These are phyloP conservation scores for Myotis lucifugus DNA, from an alignment of 2,113 vertebrate species.

Conservation along the genomic window DNA sequence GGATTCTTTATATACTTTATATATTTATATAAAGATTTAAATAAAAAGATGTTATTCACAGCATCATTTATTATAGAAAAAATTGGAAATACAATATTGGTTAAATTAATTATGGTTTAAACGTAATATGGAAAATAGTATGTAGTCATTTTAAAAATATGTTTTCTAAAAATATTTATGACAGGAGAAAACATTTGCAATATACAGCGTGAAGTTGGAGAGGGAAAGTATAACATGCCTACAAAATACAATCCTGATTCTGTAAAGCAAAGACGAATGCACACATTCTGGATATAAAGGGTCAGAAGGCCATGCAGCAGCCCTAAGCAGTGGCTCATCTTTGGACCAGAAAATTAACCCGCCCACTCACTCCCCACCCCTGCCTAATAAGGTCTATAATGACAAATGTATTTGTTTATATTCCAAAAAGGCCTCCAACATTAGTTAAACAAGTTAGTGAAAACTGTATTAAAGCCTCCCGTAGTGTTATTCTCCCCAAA, in stretches of 20 bases:
- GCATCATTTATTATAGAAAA: neutral
- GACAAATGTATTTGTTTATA: neutral
- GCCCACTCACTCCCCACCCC: neutral
- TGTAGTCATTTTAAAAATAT: neutral
- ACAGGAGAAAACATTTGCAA: neutral
- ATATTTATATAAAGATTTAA: neutral
- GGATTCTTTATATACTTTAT: neutral
- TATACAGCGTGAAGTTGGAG: neutral
- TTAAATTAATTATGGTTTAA: neutral
- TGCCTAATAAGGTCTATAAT: too few species aligned
- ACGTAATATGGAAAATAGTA: neutral
- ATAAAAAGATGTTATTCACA: neutral
- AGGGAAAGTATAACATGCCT: neutral
- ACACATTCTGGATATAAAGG: accelerated
- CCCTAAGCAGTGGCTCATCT: neutral
- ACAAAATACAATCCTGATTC: neutral
- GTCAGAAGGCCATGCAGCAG: neutral
- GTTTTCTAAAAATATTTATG: conserved; percentile 5
- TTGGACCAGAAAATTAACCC: neutral
- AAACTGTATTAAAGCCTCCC: neutral
- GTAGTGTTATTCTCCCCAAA: neutral
- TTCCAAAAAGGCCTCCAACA: neutral
- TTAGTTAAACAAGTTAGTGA: neutral
- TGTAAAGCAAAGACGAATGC: neutral
- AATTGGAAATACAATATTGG: neutral